Evolutionary conservation across 2,797 vertebrate genomes (phyloP).

Genomic region (Melanotaenia maccullochi): DNA sequence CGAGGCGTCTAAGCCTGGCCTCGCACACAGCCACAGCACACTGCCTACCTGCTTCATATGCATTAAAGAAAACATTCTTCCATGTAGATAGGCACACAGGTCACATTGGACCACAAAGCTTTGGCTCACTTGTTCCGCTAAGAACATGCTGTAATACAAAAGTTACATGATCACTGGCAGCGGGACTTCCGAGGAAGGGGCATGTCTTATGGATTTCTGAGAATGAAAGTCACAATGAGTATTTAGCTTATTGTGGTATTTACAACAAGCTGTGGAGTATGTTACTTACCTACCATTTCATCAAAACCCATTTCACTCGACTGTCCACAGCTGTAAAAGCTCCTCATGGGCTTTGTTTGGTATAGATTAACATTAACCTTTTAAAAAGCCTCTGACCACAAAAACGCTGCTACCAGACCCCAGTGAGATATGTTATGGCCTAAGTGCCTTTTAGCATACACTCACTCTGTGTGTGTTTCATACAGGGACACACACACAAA

Average conservation of each 20-base stretch:
- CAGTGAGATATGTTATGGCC: constrained; percentile 87
- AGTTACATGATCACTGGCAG: constrained; percentile 72
- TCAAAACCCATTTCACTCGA: constrained; percentile 81
- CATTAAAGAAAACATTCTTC: constrained; percentile 81
- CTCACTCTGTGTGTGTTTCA: constrained; percentile 63
- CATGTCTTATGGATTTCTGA: constrained; percentile 51
- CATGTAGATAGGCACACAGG: constrained; percentile 78
- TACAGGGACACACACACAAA: constrained; percentile 41
- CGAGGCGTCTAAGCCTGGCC: constrained; percentile 68
- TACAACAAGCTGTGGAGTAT: constrained; percentile 70
- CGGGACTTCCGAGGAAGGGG: constrained; percentile 41
- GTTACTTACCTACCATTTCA: constrained; percentile 84
- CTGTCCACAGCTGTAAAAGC: constrained; percentile 84
- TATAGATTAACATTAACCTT: constrained; percentile 88
- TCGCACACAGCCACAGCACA: constrained; percentile 65
- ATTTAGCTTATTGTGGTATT: constrained; percentile 78
- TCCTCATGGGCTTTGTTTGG: constrained; percentile 86
- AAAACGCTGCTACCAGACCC: constrained; percentile 82
- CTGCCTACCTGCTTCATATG: constrained; percentile 82
- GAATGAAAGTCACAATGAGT: constrained; percentile 61
- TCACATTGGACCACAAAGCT: constrained; percentile 77
- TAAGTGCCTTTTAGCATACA: constrained; percentile 86
- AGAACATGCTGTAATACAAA: constrained; percentile 72
- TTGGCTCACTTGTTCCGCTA: constrained; percentile 61
- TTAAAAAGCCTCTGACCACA: constrained; percentile 86